Conservation (phyloP, 1,140 invertebrate genomes). For the Phymastichus coffea region DNA sequence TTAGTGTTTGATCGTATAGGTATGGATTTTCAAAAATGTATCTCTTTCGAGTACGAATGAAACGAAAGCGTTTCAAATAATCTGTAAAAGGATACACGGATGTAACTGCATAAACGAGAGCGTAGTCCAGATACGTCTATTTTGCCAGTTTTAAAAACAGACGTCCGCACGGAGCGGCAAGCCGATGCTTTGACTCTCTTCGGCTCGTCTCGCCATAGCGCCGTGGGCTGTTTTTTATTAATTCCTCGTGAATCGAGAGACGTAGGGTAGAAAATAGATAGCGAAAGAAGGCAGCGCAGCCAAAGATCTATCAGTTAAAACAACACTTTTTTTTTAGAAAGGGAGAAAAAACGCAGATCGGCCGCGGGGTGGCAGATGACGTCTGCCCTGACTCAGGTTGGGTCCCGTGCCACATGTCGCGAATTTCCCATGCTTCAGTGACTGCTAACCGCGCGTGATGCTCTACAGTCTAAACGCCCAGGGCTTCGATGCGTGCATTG, state of each 20-base stretch:
- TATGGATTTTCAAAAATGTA: no score
- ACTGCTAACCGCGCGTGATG: no score
- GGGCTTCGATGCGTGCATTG: no score
- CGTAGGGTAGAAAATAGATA: background rate
- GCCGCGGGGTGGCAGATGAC: slow-evolving; percentile 19
- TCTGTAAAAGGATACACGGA: no score
- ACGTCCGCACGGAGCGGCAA: background rate
- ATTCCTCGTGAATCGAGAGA: slow-evolving; percentile 14
- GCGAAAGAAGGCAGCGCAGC: background rate
- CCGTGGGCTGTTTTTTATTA: slow-evolving; percentile 18
- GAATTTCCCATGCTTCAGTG: no score
- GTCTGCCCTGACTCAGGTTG: background rate
- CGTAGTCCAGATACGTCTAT: background rate
- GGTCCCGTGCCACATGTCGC: no score
- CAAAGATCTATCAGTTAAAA: slow-evolving; percentile 24
- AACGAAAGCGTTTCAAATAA: no score
- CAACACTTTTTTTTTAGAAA: slow-evolving; percentile 16
- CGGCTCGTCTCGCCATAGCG: background rate
- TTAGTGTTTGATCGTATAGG: no score
- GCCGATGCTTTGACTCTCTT: background rate
- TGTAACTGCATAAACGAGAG: background rate
- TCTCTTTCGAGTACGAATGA: no score
- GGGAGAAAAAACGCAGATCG: background rate
- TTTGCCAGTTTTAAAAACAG: background rate
- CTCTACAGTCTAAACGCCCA: no score